phyloP scores from a whole-genome alignment of 2,797 vertebrate species.

The Cetoscarus ocellatus region DNA sequence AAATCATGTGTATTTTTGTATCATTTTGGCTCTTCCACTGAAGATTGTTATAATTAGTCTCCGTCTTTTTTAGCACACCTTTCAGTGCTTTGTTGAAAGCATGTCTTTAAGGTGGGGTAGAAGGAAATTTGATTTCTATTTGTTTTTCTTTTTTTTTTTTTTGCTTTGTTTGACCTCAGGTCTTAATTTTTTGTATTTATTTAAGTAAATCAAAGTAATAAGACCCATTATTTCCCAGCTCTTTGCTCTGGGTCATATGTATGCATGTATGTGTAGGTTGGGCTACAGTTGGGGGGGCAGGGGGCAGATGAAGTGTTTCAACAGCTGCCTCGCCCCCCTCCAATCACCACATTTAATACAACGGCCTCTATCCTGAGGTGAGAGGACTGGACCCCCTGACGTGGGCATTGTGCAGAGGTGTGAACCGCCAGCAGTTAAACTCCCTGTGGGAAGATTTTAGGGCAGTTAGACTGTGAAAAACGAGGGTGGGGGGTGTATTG shows the following conservation, averaged over 20 bases:
- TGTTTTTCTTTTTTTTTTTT: too few species aligned
- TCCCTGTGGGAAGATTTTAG: slow-evolving; percentile 58
- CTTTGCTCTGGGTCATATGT: slow-evolving; percentile 30
- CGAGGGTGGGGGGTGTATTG: slow-evolving; percentile 6
- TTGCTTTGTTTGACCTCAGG: too few species aligned
- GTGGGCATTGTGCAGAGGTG: slow-evolving; percentile 78
- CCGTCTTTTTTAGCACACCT: too few species aligned
- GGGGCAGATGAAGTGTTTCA: slow-evolving; percentile 58
- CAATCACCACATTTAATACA: slow-evolving; percentile 58
- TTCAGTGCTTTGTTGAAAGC: too few species aligned
- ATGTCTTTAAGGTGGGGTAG: too few species aligned
- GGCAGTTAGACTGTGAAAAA: slow-evolving; percentile 47
- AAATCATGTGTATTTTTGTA: too few species aligned
- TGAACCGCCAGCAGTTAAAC: slow-evolving; percentile 73
- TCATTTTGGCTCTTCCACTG: too few species aligned
- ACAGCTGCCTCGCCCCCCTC: slow-evolving; percentile 64
- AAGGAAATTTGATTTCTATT: too few species aligned
- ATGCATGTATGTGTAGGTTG: slow-evolving; percentile 35
- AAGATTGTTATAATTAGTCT: too few species aligned
- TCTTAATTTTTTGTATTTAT: too few species aligned
- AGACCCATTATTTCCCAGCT: too few species aligned
- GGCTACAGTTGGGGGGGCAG: slow-evolving; percentile 24
- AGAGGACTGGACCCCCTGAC: slow-evolving; percentile 70
- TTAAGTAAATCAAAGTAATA: too few species aligned
- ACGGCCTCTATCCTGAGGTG: slow-evolving; percentile 76